Evolutionary conservation across 2,113 vertebrate species (phyloP).

Genomic region (Chaetorhynchus papuensis): DNA sequence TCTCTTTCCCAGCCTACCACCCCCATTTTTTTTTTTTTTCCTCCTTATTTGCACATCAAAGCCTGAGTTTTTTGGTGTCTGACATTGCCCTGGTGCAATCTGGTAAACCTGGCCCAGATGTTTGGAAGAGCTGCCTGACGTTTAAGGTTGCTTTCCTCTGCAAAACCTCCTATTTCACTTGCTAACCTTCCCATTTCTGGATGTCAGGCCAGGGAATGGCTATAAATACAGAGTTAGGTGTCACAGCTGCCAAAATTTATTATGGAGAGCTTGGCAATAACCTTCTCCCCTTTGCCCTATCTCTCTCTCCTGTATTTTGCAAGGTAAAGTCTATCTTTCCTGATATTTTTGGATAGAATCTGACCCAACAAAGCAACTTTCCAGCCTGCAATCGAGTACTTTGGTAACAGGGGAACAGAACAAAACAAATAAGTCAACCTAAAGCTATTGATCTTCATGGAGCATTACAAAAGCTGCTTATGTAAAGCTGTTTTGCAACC

Average conservation of each 20-base stretch:
- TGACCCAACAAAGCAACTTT: not conserved
- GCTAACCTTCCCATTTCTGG: not conserved
- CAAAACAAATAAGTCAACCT: not conserved
- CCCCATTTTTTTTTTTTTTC: not conserved
- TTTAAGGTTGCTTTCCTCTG: not conserved
- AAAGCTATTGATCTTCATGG: slow-evolving; percentile 25
- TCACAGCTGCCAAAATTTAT: not conserved
- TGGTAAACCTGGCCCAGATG: slow-evolving; percentile 22
- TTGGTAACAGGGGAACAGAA: not conserved
- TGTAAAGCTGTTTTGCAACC: slow-evolving; percentile 19
- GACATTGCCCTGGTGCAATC: not conserved
- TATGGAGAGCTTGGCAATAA: not conserved
- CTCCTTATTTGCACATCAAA: slow-evolving; percentile 1
- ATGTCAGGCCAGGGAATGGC: not conserved
- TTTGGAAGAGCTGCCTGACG: not conserved
- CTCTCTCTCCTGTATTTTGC: not conserved
- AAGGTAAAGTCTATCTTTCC: not conserved
- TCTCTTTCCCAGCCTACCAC: slow-evolving; percentile 53
- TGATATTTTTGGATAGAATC: not conserved
- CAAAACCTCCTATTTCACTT: slow-evolving; percentile 23
- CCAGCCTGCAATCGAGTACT: not conserved
- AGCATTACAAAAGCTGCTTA: slow-evolving; percentile 31
- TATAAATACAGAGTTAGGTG: not conserved
- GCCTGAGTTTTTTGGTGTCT: not conserved
- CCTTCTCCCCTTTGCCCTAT: slow-evolving; percentile 18